Base-by-base conservation (phyloP, 2,113 vertebrate genomes). In the Numenius arquata region DNA sequence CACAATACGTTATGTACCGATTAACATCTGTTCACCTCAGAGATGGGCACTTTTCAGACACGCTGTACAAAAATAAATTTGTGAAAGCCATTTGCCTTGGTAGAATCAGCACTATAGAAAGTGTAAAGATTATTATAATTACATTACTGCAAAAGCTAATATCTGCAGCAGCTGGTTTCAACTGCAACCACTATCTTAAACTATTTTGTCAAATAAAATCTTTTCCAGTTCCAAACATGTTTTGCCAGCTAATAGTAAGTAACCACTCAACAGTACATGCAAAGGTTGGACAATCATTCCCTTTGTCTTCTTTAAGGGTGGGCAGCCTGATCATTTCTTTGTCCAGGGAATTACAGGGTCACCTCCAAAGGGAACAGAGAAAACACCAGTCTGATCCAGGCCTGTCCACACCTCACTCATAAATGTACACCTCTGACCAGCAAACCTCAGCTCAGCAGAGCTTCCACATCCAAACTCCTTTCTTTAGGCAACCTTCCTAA, bases 121-220 rank as follows among this genome's bases (percentile, higher is more conserved):
- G 50, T 55, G 43, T 26, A 89, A 95, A 70, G 77, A 93, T 50
- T 89, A 59, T 73, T 40, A 63, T 89, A 95, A 95, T 77, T 77
- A 5, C 47, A 20, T 59, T 92, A 21, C 74, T 67, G 67, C 74
- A 91, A 93, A 87, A 93, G 38, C 53, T 85, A 73, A 47, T 89
- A 48, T 83, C 74, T 93, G 50, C 55, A 85, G 91, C 95, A 95
- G 93, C 94, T 96, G 93, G 74, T 92, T 95, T 91, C 89, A 73
- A 47, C 82, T 95, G 77, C 59, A 85, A 79, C 47, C 41, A 66
- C 74, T 76, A 73, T 89, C 93, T 94, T 81, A 81, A 93, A 89
- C 19, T 62, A 9, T 48, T 92, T 87, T 91, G 84, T 91, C 84
- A 91, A 89, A 77, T 12, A 92, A 82, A 92, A 45, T 70, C 53